Percentiles rank a stretch among this genome's conserved stretches.
These are phyloP conservation scores for Colletes gigas DNA, from an alignment of 1,140 invertebrate species.

Conservation along the genomic window DNA sequence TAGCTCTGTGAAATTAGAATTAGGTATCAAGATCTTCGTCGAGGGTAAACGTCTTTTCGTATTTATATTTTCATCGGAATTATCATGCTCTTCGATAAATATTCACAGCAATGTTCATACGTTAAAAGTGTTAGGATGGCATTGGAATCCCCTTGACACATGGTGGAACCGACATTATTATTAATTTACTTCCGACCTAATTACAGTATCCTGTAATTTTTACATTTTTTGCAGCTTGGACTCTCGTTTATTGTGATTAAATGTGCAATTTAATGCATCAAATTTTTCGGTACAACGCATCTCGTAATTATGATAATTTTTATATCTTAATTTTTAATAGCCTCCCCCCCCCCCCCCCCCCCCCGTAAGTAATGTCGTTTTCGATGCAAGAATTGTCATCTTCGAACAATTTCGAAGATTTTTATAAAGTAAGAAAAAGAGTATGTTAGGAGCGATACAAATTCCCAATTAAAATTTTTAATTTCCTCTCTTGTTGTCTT, in stretches of 20 bases:
- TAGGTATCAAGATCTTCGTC: too few species aligned
- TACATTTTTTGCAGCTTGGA: conserved; percentile 35
- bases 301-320: conserved; percentile 31
- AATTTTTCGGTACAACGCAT: conserved; percentile 36
- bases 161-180: conserved; percentile 25
- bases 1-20: too few species aligned
- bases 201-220: conserved; percentile 49
- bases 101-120: neutral
- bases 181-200: conserved; percentile 36
- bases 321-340: conserved; percentile 20
- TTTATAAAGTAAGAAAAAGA: too few species aligned
- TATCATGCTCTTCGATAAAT: neutral
- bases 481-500: too few species aligned
- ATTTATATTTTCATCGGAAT: neutral
- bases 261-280: conserved; percentile 37
- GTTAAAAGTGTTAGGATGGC: neutral
- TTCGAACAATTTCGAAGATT: too few species aligned
- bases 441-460: too few species aligned
- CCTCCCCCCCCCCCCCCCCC: neutral
- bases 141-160: neutral
- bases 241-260: conserved; percentile 29
- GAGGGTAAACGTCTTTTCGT: too few species aligned
- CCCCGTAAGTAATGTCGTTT: too few species aligned
- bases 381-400: too few species aligned
- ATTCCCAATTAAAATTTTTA: too few species aligned